Evolutionary conservation across 1,140 invertebrate genomes (phyloP), one percentile per base, ranked within the genome.

Genomic region (Elymnias hypermnestra): DNA sequence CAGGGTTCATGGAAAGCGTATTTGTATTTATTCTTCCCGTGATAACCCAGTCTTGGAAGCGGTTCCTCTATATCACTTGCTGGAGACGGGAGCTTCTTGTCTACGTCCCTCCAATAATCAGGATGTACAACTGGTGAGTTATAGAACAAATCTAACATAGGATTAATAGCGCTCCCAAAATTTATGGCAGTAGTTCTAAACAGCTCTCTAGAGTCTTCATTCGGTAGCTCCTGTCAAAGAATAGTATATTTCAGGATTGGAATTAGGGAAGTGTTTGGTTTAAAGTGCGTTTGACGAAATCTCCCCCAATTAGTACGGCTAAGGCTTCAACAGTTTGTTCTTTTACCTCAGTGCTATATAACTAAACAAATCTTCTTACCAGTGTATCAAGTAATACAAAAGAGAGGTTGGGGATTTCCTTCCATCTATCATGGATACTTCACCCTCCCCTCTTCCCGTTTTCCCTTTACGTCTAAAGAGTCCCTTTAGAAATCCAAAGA

Each of bases 231-330:
- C 78, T 83, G 78, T 59, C 63, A 61, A 79, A 68, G 63, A 77
- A 77, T 37, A 21, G 57, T 21, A 13, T 31, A 29, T 57, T 45
- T 48, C 35, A 46, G 10, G 42, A 39, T 59, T 52, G 35, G 55
- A 36, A 56, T 56, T 37, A 47, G 26, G 26, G 10, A 7, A 12
- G 13, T 9, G 2, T 12, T 18, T 37, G 36, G 22, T 28, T 36
- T 53, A 57, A 54, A 74, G 78, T 83, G 78, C 78, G 75, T 77
- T 83, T 56, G 75, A 83, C 78, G 72, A 82, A 78, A 71, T 55
- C 53, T 47, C 36, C 26, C 31, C 12, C 6, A 21, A 42, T 38
- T 31, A 17, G 2, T 25, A 15, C 22, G 2, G 26, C 10, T 13
- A 29, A 12, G 26, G 5, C 26, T 29, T 1, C 10, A 4, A 3